phyloP scores from a whole-genome alignment of 1,140 invertebrate species.

The Pachypsylla venusta region DNA sequence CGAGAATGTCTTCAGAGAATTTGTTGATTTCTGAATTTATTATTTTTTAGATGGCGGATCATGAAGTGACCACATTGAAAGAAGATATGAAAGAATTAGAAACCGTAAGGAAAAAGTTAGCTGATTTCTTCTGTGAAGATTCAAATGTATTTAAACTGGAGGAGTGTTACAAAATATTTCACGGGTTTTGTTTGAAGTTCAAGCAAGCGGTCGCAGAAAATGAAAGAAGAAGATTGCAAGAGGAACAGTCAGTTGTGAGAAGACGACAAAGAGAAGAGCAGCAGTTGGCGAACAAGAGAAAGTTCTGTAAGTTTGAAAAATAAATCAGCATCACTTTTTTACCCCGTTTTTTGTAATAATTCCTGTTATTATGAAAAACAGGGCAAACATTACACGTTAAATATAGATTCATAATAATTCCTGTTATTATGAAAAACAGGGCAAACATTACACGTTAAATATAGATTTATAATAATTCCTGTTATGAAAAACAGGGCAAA shows the following conservation, averaged over 20 bases:
- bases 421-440: no score
- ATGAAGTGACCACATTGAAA: constrained; percentile 60
- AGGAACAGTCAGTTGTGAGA: constrained; percentile 62
- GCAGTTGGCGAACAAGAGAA: constrained; percentile 41
- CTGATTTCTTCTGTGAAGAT: constrained; percentile 94
- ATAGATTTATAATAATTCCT: no score
- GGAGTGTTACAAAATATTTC: constrained; percentile 83
- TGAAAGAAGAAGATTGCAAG: constrained; percentile 54
- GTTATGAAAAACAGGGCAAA: no score
- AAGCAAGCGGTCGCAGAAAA: constrained; percentile 69
- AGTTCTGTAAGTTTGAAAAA: constrained; percentile 39
- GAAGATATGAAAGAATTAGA: constrained; percentile 70
- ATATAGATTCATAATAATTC: no score
- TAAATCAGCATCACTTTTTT: constrained; percentile 8
- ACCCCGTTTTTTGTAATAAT: background rate
- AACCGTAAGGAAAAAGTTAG: constrained; percentile 54
- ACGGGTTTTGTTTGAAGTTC: constrained; percentile 74
- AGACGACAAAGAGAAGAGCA: constrained; percentile 63
- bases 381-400: no score
- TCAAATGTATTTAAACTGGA: constrained; percentile 78
- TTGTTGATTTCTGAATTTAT: no score
- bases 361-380: no score
- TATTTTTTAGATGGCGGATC: constrained; percentile 50
- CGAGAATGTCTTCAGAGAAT: no score
- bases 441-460: no score